Base-by-base conservation (phyloP, 2,113 vertebrate genomes). In the Barnardius zonarius region DNA sequence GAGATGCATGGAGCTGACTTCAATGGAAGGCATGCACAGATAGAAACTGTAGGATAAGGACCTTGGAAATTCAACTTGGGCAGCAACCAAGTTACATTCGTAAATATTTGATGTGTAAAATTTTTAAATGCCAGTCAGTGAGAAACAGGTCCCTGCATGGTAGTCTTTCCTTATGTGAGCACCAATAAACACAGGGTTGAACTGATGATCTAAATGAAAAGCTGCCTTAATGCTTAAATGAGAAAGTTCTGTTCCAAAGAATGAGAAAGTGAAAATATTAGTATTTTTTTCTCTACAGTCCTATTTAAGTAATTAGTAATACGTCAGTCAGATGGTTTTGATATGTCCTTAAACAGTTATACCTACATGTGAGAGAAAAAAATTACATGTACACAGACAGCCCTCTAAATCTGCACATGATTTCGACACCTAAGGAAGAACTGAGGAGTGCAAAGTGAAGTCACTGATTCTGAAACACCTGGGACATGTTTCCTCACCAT, bases 71-170 rank as follows among this genome's bases (percentile, higher is more conserved):
- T 78, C 51, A 94, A 35, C 90, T 88, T 96, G 85, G 79, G 74
- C 81, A 95, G 73, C 46, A 86, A 84, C 9, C 46, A 66, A 89
- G 61, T 78, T 81, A 81, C 66, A 73, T 57, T 35, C 41, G 73
- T 90, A 96, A 96, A 96, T 92, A 96, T 83, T 82, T 85, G 91
- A 88, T 82, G 64, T 86, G 86, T 92, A 68, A 86, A 95, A 88
- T 70, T 81, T 75, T 68, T 44, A 84, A 84, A 92, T 79, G 69
- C 17, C 77, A 79, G 83, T 69, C 88, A 88, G 57, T 54, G 83
- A 88, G 83, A 86, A 81, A 81, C 4, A 11, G 35, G 61, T 62
- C 73, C 86, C 35, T 20, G 62, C 5, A 5, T 20, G 23, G 43
- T 61, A 69, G 51, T 48, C 11, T 51, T n/a, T 64, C 61, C 76